These are phyloP conservation scores for Ia io DNA, from an alignment of 2,113 vertebrate genomes.

Conservation along the genomic window DNA sequence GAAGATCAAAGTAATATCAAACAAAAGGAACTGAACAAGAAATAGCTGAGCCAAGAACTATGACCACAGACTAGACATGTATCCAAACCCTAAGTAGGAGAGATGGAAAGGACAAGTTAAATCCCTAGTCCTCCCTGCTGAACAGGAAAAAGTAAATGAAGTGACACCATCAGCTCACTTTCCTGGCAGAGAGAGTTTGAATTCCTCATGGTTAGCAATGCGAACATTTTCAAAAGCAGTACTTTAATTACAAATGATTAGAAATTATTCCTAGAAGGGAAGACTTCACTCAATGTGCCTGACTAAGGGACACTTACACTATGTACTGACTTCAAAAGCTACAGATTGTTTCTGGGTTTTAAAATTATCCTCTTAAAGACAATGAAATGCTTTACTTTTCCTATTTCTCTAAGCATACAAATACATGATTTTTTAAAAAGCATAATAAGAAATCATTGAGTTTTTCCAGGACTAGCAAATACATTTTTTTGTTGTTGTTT, in stretches of 20 bases:
- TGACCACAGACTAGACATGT: constrained; percentile 39
- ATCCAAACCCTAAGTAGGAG: constrained; percentile 21
- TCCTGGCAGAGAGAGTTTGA: constrained; percentile 67
- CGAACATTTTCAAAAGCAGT: constrained; percentile 71
- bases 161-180: constrained; percentile 72
- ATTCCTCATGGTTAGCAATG: constrained; percentile 57
- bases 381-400: constrained; percentile 39
- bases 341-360: constrained; percentile 36
- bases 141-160: constrained; percentile 53
- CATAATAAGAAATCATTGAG: not conserved
- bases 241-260: constrained; percentile 74
- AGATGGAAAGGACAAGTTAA: not conserved
- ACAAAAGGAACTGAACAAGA: constrained; percentile 58
- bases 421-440: not conserved
- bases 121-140: not conserved
- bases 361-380: constrained; percentile 46
- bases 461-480: not conserved
- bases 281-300: constrained; percentile 16
- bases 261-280: constrained; percentile 68
- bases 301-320: constrained; percentile 31
- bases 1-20: constrained; percentile 67
- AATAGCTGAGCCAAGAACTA: constrained; percentile 55
- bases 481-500: not conserved
- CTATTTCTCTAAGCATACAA: constrained; percentile 2
- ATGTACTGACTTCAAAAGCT: constrained; percentile 47